phyloP scores from a whole-genome alignment of 2,113 vertebrate species.

The Onychorhynchus coronatus region DNA sequence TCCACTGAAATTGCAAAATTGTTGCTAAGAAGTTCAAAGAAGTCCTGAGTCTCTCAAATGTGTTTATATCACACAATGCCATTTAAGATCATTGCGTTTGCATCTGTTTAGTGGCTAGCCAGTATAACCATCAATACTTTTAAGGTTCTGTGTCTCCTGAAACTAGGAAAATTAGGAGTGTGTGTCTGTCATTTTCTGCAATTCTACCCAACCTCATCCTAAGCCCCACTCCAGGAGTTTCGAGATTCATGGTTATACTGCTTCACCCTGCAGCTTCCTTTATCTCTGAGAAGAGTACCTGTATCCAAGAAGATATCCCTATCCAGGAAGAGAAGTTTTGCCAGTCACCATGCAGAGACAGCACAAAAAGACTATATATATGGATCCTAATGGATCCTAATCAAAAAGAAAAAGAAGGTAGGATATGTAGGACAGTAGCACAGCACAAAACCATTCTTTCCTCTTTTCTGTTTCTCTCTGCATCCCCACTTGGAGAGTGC shows the following conservation, averaged over 20 bases:
- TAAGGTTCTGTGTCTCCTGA: not conserved
- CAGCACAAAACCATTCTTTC: not conserved
- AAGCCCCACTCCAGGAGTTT: not conserved
- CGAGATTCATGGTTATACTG: not conserved
- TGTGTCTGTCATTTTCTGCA: not conserved
- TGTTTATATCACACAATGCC: not conserved
- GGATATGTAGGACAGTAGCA: not conserved
- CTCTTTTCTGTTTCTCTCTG: not conserved
- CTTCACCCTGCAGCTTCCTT: rapidly evolving
- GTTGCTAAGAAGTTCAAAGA: not conserved
- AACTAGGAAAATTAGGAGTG: not conserved
- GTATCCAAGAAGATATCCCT: not conserved
- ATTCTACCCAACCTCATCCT: not conserved
- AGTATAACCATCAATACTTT: not conserved
- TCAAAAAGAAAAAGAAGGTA: not conserved
- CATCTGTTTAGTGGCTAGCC: not conserved
- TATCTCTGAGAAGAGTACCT: not conserved
- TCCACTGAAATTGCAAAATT: not conserved
- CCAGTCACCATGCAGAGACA: not conserved
- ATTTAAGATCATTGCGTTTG: not conserved
- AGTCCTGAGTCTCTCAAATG: not conserved
- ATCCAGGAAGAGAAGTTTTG: not conserved
- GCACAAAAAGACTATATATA: not conserved
- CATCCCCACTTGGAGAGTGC: not conserved
- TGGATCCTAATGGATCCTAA: not conserved